Base-by-base conservation (phyloP, 2,888 invertebrate species). In the Actias luna region DNA sequence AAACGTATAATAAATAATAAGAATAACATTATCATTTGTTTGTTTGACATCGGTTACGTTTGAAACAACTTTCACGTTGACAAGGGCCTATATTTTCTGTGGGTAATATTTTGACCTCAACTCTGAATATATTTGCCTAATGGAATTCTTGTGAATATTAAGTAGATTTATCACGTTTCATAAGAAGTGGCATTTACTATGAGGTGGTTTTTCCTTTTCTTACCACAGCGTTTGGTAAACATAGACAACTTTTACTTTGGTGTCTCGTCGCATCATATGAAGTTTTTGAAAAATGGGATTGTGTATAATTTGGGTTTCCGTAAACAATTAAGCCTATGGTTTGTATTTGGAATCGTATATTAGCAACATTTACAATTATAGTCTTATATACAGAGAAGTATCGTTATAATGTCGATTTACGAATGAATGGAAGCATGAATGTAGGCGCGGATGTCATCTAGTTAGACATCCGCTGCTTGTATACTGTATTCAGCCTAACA, bases 111-210 rank as follows among this genome's bases (percentile, higher is more conserved):
- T 50, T 25, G 46, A 50, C 46, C 46, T 12, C 46, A 50, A 50
- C 46, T 50, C 12, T 50, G 46, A 50, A 50, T 50, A 50, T 50
- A 50, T 50, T 50, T 50, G 22, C 46, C 46, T 50, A 50, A 50
- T 50, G 46, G 12, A 12, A 50, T 50, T 50, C 46, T 50, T 50
- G 46, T 50, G 46, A 50, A 50, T 50, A 50, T 50, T 50, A 50
- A 50, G 22, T 50, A 4, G 46, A 50, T 25, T 50, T 50, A 25
- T 50, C 22, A 25, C 22, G 25, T 50, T 50, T 50, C 22, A 25
- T 50, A 50, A 1, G 46, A 25, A 50, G 46, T 10, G 25, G 14
- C 25, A 25, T 22, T 50, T 50, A 25, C 12, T 50, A 10, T 22
- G 22, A 25, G 25, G 46, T 50, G 22, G 25, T 25, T 25, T 22